These are phyloP conservation scores for Ammodytes marinus DNA, from an alignment of 2,113 vertebrate genomes.

Conservation along the genomic window DNA sequence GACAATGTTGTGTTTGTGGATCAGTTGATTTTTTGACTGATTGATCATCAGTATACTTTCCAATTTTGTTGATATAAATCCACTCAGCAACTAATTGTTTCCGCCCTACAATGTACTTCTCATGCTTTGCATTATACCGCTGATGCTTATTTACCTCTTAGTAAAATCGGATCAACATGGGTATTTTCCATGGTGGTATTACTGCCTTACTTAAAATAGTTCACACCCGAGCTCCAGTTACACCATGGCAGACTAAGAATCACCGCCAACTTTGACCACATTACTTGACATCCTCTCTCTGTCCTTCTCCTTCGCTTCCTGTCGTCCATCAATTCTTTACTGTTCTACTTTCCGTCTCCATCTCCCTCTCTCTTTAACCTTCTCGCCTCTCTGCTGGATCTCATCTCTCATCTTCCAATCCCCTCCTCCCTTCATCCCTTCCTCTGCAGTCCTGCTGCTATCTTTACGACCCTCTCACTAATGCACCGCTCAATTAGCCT, in stretches of 20 bases:
- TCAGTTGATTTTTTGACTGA: neutral
- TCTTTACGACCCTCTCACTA: slow-evolving; percentile 71
- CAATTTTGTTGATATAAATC: neutral
- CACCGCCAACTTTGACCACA: neutral
- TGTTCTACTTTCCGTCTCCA: slow-evolving; percentile 8
- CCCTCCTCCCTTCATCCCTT: slow-evolving; percentile 31
- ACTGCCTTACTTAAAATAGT: slow-evolving; percentile 26
- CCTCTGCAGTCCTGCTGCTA: slow-evolving; percentile 51
- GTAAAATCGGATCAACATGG: neutral
- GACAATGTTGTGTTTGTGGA: neutral
- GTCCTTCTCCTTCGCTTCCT: slow-evolving; percentile 5
- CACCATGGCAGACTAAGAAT: slow-evolving; percentile 1
- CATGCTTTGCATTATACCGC: neutral
- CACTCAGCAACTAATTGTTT: neutral
- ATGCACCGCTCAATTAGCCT: slow-evolving; percentile 80
- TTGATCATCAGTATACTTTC: neutral
- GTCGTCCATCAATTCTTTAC: neutral
- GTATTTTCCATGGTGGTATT: neutral
- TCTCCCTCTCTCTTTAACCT: slow-evolving; percentile 40
- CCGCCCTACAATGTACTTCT: neutral
- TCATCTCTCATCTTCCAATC: slow-evolving; percentile 64
- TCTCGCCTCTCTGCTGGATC: slow-evolving; percentile 38
- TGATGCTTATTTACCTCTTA: neutral
- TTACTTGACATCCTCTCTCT: slow-evolving; percentile 27
- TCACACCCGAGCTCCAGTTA: slow-evolving; percentile 7